These are phyloP conservation scores for Nephrotoma flavescens DNA, from an alignment of 2,888 invertebrate genomes.

Conservation along the genomic window DNA sequence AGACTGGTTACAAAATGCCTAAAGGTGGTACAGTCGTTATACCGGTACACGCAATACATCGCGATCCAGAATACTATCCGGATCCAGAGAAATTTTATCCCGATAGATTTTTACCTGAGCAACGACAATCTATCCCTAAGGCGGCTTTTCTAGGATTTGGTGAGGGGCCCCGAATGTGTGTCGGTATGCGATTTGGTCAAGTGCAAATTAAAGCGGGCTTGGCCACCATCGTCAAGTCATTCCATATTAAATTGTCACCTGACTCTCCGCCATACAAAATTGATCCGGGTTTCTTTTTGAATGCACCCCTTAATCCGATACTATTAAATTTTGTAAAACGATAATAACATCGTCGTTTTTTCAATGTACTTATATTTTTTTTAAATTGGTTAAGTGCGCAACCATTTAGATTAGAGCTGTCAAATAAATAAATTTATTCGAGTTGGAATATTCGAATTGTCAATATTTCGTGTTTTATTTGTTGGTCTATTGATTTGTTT, in stretches of 20 bases:
- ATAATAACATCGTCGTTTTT: neutral
- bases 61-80: conserved; percentile 25
- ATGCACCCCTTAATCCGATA: conserved; percentile 4
- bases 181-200: conserved; percentile 17
- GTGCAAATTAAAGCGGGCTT: conserved; percentile 17
- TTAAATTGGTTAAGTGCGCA: too few relatives aligned
- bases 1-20: conserved; percentile 15
- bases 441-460: too few relatives aligned
- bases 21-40: conserved; percentile 22
- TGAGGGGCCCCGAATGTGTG: conserved; percentile 22
- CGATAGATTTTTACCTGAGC: conserved; percentile 25
- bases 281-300: conserved; percentile 14
- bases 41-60: conserved; percentile 24
- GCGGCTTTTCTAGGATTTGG: conserved; percentile 21
- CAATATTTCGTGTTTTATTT: too few relatives aligned
- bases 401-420: too few relatives aligned
- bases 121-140: conserved; percentile 16
- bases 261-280: conserved; percentile 17
- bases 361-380: too few relatives aligned
- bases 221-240: conserved; percentile 14
- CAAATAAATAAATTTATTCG: too few relatives aligned
- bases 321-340: conserved; percentile 6
- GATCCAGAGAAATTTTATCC: conserved; percentile 30
- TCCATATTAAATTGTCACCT: conserved; percentile 15
- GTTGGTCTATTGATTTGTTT: too few relatives aligned